Percentiles rank a stretch among this genome's conserved stretches.
phyloP scores from a whole-genome alignment of 30 jellyfish, hydroid and myxozoan genomes.

The Pelagia noctiluca region DNA sequence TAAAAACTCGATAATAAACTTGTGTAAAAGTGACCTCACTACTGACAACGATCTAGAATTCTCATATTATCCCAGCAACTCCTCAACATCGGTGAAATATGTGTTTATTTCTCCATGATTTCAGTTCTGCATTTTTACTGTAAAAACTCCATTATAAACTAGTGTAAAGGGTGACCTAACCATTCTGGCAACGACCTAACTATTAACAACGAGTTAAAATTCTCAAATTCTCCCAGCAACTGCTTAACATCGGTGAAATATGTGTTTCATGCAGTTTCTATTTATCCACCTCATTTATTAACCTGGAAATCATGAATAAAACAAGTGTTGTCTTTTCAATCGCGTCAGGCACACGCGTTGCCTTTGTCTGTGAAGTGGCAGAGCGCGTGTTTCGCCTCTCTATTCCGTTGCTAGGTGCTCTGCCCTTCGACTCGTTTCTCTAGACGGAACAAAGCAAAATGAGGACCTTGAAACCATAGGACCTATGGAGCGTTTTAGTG shows the following conservation, averaged over 20 bases:
- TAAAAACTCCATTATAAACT: too few relatives aligned
- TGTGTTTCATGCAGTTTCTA: not conserved
- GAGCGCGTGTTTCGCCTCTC: slow-evolving; percentile 73
- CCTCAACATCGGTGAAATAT: slow-evolving; percentile 4
- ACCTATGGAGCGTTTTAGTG: too few relatives aligned
- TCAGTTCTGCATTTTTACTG: too few relatives aligned
- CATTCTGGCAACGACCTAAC: too few relatives aligned
- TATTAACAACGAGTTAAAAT: too few relatives aligned
- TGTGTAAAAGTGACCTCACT: too few relatives aligned
- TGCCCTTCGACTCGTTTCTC: not conserved
- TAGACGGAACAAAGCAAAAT: not conserved
- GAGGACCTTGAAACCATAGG: not conserved
- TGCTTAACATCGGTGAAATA: not conserved
- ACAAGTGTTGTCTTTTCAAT: slow-evolving; percentile 38
- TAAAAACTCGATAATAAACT: too few relatives aligned
- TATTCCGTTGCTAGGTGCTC: slow-evolving; percentile 62
- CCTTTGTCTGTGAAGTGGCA: slow-evolving; percentile 19
- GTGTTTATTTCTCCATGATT: too few relatives aligned
- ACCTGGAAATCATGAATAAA: not conserved
- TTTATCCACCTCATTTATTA: not conserved
- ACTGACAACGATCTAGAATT: too few relatives aligned
- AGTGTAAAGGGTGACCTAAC: too few relatives aligned
- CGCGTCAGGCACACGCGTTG: slow-evolving; percentile 46
- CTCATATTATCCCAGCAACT: slow-evolving; percentile 27
- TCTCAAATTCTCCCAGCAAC: slow-evolving; percentile 26